These are phyloP conservation scores for Caranx melampygus DNA, from an alignment of 2,113 vertebrate genomes.

Conservation along the genomic window DNA sequence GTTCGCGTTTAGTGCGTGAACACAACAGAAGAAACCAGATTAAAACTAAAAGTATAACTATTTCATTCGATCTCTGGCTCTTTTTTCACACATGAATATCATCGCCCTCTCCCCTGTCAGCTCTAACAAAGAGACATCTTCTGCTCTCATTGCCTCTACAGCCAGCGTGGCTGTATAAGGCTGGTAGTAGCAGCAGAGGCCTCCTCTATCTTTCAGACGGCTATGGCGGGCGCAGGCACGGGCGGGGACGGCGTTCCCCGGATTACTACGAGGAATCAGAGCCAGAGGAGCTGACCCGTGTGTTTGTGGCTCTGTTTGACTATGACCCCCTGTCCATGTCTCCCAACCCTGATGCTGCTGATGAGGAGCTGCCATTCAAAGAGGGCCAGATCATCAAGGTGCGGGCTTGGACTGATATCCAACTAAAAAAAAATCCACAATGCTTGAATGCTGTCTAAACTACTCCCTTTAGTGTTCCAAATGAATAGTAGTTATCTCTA, in stretches of 20 bases:
- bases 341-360: conserved; percentile 95
- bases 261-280: conserved; percentile 94
- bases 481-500: neutral
- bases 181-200: conserved; percentile 80
- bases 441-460: neutral
- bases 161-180: conserved; percentile 71
- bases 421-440: neutral
- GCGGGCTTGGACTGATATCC: neutral
- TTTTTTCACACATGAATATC: conserved; percentile 77
- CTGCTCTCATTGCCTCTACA: conserved; percentile 74
- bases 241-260: conserved; percentile 85
- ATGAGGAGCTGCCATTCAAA: conserved; percentile 97
- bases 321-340: conserved; percentile 98
- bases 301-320: conserved; percentile 97
- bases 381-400: conserved; percentile 99
- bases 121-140: conserved; percentile 73
- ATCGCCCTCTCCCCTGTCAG: conserved; percentile 71
- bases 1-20: conserved; percentile 15
- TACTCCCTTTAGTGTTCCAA: neutral
- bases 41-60: conserved; percentile 30
- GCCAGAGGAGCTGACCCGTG: conserved; percentile 88
- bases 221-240: conserved; percentile 81
- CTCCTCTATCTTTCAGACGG: conserved; percentile 87
- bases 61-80: conserved; percentile 43
- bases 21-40: conserved; percentile 10